phyloP scores from a whole-genome alignment of 1,140 invertebrate genomes.

The Paraescarpia echinospica region DNA sequence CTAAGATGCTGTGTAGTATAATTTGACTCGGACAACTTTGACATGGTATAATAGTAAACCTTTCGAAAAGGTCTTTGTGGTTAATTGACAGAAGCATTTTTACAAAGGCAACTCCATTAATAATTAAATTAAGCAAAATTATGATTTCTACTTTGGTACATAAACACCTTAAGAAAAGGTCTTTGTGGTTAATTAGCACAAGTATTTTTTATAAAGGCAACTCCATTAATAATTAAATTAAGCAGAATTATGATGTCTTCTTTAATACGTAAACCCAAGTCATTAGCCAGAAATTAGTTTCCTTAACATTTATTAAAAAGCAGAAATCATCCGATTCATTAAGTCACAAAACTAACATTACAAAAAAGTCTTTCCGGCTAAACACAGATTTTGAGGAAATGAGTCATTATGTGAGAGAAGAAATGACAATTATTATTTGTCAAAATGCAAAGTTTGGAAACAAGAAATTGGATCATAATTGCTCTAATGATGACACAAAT shows the following conservation, averaged over 20 bases:
- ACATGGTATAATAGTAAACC: not conserved
- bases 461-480: not conserved
- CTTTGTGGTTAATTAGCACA: not conserved
- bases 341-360: too few relatives aligned
- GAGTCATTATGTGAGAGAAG: not conserved
- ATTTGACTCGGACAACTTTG: not conserved
- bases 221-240: not conserved
- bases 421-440: not conserved
- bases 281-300: not conserved
- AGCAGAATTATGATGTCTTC: not conserved
- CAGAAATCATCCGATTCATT: not conserved
- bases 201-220: not conserved
- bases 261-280: not conserved
- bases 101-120: not conserved
- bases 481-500: not conserved
- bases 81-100: not conserved
- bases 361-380: not conserved
- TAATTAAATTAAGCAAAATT: not conserved
- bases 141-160: too few relatives aligned
- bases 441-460: not conserved
- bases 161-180: not conserved
- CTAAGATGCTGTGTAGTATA: not conserved
- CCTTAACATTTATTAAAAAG: not conserved
- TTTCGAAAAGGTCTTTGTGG: not conserved
- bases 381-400: not conserved